phyloP scores from a whole-genome alignment of 2,888 invertebrate species.

The Platycheirus albimanus region DNA sequence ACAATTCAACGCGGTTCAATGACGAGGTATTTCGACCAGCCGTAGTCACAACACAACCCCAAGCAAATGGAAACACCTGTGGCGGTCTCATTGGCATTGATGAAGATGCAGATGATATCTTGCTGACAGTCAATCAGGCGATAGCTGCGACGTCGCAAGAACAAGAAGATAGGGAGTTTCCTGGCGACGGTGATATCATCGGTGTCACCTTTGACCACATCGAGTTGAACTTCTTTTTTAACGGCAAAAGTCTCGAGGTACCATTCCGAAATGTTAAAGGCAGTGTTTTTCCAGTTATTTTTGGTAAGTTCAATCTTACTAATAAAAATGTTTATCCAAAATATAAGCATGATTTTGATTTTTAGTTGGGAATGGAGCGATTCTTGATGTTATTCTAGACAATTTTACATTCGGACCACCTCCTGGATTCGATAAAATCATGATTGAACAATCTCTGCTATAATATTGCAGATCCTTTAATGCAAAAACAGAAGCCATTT shows the following conservation, averaged over 20 bases:
- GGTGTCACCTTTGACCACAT: slow-evolving; percentile 98
- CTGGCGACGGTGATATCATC: slow-evolving; percentile 96
- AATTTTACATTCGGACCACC: slow-evolving; percentile 93
- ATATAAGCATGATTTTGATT: slow-evolving; percentile 78
- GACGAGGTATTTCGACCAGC: slow-evolving; percentile 87
- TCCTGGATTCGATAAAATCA: slow-evolving; percentile 95
- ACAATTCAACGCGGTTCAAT: slow-evolving; percentile 93
- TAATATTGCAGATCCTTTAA: slow-evolving; percentile 83
- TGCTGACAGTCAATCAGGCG: slow-evolving; percentile 75
- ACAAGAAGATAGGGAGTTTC: slow-evolving; percentile 82
- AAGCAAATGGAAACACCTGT: slow-evolving; percentile 39
- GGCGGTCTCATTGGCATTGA: slow-evolving; percentile 80
- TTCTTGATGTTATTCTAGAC: slow-evolving; percentile 96
- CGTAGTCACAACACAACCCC: slow-evolving; percentile 75
- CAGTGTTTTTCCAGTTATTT: slow-evolving; percentile 95
- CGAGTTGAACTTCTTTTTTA: slow-evolving; percentile 96
- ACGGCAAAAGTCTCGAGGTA: slow-evolving; percentile 93
- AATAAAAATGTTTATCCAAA: background rate
- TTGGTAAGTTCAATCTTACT: slow-evolving; percentile 87
- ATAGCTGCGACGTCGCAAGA: slow-evolving; percentile 76
- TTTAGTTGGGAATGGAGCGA: slow-evolving; percentile 98
- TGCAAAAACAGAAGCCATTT: slow-evolving; percentile 36
- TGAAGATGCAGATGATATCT: slow-evolving; percentile 81
- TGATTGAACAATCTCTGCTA: slow-evolving; percentile 97
- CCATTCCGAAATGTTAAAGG: slow-evolving; percentile 95